A percentile compares a stretch with the other conserved stretches of the same genome.
These are phyloP conservation scores for Heterotis niloticus DNA, from an alignment of 2,113 vertebrate genomes.

Conservation along the genomic window DNA sequence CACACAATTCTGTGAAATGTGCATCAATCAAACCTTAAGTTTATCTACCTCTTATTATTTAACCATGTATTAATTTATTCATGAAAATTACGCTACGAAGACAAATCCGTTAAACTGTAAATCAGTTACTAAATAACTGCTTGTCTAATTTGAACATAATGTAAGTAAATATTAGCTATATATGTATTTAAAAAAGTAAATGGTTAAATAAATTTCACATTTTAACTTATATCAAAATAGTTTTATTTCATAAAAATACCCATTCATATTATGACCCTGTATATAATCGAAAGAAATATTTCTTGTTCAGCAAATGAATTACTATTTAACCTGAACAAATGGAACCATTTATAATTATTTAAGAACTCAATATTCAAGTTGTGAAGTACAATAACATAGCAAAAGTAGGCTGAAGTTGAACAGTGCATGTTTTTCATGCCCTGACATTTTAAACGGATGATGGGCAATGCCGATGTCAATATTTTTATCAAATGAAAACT, in stretches of 20 bases:
- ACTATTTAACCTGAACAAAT: background rate
- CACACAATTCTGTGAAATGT: background rate
- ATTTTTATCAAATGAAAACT: background rate
- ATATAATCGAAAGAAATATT: background rate
- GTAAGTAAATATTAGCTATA: background rate
- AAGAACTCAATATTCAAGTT: background rate
- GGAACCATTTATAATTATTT: background rate
- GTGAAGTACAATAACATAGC: background rate
- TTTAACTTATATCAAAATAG: background rate
- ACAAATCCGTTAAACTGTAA: background rate
- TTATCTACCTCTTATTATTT: background rate
- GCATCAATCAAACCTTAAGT: background rate
- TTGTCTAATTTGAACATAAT: background rate
- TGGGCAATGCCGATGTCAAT: background rate
- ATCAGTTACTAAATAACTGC: background rate
- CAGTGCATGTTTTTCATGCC: background rate
- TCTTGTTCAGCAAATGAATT: too few relatives aligned
- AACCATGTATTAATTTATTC: background rate
- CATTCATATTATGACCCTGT: background rate
- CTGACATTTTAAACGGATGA: background rate
- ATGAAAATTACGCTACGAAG: background rate
- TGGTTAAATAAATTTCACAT: background rate
- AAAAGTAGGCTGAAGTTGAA: background rate
- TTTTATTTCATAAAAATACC: background rate
- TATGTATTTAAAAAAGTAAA: background rate